Evolutionary conservation across 2,113 vertebrate genomes (phyloP).

Genomic region (Canis aureus): DNA sequence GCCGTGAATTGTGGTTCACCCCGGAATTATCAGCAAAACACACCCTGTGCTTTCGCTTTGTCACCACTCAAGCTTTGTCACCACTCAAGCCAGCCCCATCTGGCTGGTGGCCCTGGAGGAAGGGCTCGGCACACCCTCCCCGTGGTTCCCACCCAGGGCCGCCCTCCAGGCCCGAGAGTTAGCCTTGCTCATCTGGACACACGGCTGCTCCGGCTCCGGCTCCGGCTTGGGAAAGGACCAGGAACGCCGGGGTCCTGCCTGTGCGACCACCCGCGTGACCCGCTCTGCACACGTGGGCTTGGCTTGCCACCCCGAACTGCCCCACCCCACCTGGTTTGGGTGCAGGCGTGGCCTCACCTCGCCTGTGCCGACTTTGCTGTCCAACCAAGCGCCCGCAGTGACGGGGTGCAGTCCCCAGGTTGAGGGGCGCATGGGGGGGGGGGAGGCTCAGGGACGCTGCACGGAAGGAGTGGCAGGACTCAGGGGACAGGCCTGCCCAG

Average conservation of each 20-base stretch:
- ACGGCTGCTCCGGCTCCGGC: no score
- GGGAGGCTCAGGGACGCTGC: background rate
- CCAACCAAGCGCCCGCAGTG: background rate
- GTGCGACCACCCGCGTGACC: no score
- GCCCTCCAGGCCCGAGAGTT: rapidly evolving
- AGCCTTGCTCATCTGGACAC: no score
- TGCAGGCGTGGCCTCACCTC: no score
- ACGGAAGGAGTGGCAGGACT: background rate
- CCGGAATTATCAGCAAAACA: rapidly evolving
- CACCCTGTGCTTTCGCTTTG: background rate
- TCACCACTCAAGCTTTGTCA: no score
- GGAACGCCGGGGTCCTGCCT: background rate
- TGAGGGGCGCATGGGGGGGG: no score
- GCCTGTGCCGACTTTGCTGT: background rate
- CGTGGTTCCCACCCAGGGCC: background rate
- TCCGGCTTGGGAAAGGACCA: no score
- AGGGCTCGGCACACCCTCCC: background rate
- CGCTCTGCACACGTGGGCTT: background rate
- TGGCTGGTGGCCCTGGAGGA: background rate
- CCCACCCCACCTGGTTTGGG: rapidly evolving
- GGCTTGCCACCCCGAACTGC: background rate
- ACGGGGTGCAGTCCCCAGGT: background rate
- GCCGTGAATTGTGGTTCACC: rapidly evolving
- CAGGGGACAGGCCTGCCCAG: background rate
- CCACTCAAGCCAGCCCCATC: no score